These are phyloP conservation scores for Podarcis cretensis DNA, from an alignment of 2,113 vertebrate genomes.

Conservation along the genomic window DNA sequence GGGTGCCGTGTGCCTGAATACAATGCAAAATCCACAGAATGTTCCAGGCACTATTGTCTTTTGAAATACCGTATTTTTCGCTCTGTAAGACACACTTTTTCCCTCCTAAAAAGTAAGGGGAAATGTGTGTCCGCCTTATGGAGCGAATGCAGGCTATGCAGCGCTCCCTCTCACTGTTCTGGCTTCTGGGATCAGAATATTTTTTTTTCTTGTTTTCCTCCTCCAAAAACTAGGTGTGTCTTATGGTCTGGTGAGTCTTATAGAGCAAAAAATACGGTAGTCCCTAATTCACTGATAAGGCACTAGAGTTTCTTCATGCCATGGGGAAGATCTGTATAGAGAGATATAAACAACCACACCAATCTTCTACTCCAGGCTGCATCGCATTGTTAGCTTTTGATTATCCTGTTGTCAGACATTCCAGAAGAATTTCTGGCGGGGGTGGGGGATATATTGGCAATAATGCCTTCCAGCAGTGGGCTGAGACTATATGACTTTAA, in stretches of 20 bases:
- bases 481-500: slow-evolving; percentile 38
- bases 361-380: not conserved
- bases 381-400: not conserved
- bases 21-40: not conserved
- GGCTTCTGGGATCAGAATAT: too few relatives aligned
- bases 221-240: too few relatives aligned
- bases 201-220: too few relatives aligned
- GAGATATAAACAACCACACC: not conserved
- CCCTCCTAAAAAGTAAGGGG: too few relatives aligned
- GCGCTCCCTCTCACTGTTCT: too few relatives aligned
- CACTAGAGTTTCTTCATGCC: not conserved
- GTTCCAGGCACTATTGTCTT: not conserved
- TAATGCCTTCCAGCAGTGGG: slow-evolving; percentile 26
- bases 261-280: too few relatives aligned
- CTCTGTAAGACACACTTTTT: too few relatives aligned
- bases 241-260: too few relatives aligned
- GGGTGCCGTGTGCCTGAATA: too few relatives aligned
- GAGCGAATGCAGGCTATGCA: too few relatives aligned
- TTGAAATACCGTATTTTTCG: not conserved
- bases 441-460: slow-evolving; percentile 30
- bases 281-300: not conserved
- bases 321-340: too few relatives aligned
- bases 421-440: not conserved
- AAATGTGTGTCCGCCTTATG: too few relatives aligned
- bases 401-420: slow-evolving; percentile 2